Percentiles rank a stretch among this genome's conserved stretches.
Evolutionary conservation across 2,888 invertebrate genomes (phyloP).

Genomic region (Rhyacophila evoluta): DNA sequence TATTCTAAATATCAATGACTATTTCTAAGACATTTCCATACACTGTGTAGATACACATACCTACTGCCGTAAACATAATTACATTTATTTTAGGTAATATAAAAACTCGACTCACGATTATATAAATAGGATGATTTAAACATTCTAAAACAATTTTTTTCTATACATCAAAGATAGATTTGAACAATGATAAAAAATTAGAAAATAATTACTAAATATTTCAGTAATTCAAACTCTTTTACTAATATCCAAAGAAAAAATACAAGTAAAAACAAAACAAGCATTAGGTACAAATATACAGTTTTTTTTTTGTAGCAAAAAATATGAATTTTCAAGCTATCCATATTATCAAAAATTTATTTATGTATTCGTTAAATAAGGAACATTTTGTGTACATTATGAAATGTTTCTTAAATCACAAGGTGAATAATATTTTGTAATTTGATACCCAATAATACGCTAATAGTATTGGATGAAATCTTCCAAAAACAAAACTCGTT

Average conservation of each 20-base stretch:
- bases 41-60: constrained; percentile 34
- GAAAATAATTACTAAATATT: constrained; percentile 9
- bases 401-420: neutral
- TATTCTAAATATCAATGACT: constrained; percentile 42
- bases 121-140: constrained; percentile 22
- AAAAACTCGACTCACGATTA: constrained; percentile 18
- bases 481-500: no score
- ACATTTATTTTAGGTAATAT: constrained; percentile 16
- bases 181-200: constrained; percentile 28
- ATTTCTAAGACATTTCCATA: constrained; percentile 37
- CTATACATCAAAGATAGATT: constrained; percentile 12
- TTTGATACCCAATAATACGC: neutral
- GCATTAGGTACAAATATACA: constrained; percentile 23
- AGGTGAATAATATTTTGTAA: neutral
- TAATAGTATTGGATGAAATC: neutral
- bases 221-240: neutral
- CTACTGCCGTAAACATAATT: neutral
- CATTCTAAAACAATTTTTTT: neutral
- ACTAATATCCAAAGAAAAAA: no score
- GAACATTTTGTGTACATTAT: neutral
- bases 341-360: neutral
- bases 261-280: constrained; percentile 15
- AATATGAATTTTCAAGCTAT: neutral
- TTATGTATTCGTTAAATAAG: neutral
- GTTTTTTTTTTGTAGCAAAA: neutral